Evolutionary conservation across 2,113 vertebrate genomes (phyloP).

Genomic region (Dendropsophus ebraccatus): DNA sequence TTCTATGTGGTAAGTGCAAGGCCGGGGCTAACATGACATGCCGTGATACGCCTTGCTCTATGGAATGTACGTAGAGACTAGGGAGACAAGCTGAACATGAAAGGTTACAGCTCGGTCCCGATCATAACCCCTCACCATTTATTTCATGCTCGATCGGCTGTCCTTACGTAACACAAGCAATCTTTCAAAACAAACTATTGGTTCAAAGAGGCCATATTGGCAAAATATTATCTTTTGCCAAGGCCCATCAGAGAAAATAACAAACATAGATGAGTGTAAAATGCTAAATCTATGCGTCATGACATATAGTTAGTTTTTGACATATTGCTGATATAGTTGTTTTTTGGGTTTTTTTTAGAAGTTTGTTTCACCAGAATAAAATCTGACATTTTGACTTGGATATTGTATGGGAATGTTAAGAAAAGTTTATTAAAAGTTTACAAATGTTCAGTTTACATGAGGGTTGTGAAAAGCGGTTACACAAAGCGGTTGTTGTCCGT

Average conservation of each 20-base stretch:
- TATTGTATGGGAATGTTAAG: neutral
- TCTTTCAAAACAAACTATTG: slow-evolving; percentile 85
- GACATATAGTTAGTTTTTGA: neutral
- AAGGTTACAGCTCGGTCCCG: slow-evolving; percentile 59
- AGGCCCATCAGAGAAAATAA: slow-evolving; percentile 63
- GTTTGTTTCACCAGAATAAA: neutral
- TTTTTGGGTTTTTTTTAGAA: neutral
- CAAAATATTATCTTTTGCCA: slow-evolving; percentile 74
- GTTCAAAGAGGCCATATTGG: slow-evolving; percentile 66
- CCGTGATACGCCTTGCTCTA: slow-evolving; percentile 65
- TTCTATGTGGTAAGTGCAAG: slow-evolving; percentile 71
- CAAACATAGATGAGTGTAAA: slow-evolving; percentile 65
- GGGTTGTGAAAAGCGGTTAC: neutral
- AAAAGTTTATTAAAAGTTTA: neutral
- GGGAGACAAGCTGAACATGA: slow-evolving; percentile 67
- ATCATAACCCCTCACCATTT: slow-evolving; percentile 65
- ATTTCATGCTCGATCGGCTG: slow-evolving; percentile 73
- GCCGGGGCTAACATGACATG: slow-evolving; percentile 68
- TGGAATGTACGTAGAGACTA: slow-evolving; percentile 72
- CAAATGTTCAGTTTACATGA: neutral
- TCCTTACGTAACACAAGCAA: slow-evolving; percentile 72
- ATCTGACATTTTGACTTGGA: neutral
- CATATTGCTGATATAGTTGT: neutral
- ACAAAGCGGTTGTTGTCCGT: no score
- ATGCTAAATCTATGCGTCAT: neutral